Evolutionary conservation across 2,797 vertebrate species (phyloP).

Genomic region (Rhyacichthys aspro): DNA sequence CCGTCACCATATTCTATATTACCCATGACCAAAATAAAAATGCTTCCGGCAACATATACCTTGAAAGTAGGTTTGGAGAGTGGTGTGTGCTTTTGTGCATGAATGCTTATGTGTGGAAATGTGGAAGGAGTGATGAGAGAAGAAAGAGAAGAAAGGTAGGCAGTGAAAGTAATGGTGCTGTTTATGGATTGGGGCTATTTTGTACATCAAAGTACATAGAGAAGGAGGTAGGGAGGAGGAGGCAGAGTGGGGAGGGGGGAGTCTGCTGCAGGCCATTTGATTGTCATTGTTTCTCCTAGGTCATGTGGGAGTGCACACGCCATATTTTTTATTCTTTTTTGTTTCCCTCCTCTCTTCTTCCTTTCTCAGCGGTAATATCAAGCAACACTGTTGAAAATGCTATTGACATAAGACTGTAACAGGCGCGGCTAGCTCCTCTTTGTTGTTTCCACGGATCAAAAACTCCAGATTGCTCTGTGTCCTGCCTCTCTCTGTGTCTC

Average conservation of each 20-base stretch:
- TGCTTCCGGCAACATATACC: constrained; percentile 58
- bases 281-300: constrained; percentile 79
- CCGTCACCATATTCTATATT: constrained; percentile 42
- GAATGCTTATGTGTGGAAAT: constrained; percentile 9
- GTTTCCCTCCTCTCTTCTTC: constrained; percentile 60
- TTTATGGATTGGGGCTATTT: constrained; percentile 79
- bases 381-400: constrained; percentile 61
- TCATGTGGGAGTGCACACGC: constrained; percentile 70
- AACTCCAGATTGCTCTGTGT: constrained; percentile 69
- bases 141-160: constrained; percentile 62
- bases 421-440: constrained; percentile 64
- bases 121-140: constrained; percentile 31
- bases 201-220: constrained; percentile 79
- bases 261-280: constrained; percentile 75
- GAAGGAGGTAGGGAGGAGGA: constrained; percentile 49
- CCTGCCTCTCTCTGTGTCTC: constrained; percentile 63
- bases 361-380: constrained; percentile 64
- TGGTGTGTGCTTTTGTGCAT: constrained; percentile 13
- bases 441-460: constrained; percentile 75
- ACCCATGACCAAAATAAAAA: constrained; percentile 42
- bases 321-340: constrained; percentile 70
- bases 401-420: constrained; percentile 72
- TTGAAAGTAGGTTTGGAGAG: constrained; percentile 57
- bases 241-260: constrained; percentile 43
- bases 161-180: constrained; percentile 74